phyloP scores from a whole-genome alignment of 2,888 invertebrate genomes.

The Anticlea derivata region DNA sequence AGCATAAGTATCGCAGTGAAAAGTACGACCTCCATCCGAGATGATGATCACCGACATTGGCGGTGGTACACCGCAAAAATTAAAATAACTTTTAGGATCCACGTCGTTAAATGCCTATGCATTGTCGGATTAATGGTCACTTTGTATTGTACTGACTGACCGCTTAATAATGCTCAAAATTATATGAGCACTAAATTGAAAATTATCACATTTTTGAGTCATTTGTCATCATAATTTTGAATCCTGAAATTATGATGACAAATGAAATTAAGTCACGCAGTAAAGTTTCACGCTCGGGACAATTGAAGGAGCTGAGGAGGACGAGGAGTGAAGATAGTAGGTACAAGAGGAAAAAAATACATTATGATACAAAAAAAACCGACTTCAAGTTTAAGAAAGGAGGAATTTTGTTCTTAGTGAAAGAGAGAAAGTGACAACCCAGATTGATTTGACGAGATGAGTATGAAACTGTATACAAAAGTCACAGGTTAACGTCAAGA shows the following conservation, averaged over 20 bases:
- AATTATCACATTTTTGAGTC: constrained; percentile 18
- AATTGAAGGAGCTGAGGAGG: no score
- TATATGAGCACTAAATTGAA: constrained; percentile 20
- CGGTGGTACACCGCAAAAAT: constrained; percentile 68
- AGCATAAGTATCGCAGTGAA: constrained; percentile 27
- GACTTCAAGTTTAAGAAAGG: no score
- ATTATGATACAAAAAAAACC: no score
- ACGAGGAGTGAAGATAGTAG: no score
- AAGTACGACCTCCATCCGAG: constrained; percentile 38
- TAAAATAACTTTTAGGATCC: constrained; percentile 58
- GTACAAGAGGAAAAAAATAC: no score
- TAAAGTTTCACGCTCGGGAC: background rate
- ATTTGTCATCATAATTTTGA: constrained; percentile 23
- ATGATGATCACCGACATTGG: constrained; percentile 42
- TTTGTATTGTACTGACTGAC: constrained; percentile 25
- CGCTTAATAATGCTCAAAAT: constrained; percentile 44
- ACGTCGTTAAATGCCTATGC: constrained; percentile 67
- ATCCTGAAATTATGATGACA: constrained; percentile 6
- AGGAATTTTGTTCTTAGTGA: no score
- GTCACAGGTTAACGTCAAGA: constrained; percentile 13
- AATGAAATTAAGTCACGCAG: constrained; percentile 3
- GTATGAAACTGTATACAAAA: no score
- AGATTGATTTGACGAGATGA: constrained; percentile 1
- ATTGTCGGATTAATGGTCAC: constrained; percentile 48
- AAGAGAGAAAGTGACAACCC: no score